Base-by-base conservation (phyloP, 2,113 vertebrate genomes). In the Uria lomvia region DNA sequence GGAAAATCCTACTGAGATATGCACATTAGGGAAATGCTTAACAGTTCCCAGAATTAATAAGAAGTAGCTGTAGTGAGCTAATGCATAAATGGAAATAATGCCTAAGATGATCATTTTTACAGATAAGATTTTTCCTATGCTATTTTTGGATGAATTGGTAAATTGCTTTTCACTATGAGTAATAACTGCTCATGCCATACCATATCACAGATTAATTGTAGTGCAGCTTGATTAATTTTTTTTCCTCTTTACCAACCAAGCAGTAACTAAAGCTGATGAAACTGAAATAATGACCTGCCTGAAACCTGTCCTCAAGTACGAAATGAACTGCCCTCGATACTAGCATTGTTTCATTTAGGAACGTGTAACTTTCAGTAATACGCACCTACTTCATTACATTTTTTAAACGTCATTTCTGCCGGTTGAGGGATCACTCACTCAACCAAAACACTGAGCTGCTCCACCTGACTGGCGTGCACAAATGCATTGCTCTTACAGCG, bases 71-170 rank as follows among this genome's bases (percentile, higher is more conserved):
- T 59, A 82, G 74, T 79, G 84, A 92, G 84, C 60, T 92, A 95
- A 76, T 65, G 50, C 34, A 1, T 79, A 96, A 90, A 95, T 92
- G 91, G 86, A 95, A 94, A 92, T 87, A 97, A 92, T 55, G 87
- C 11, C 0, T 32, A 82, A 85, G 89, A 95, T 40, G 59, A 94
- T 94, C 1, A 72, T 70, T 96, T 90, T 88, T 90, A 88, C 58
- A 95, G 96, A 95, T 96, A 95, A 92, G 73, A 87, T 92, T 95
- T 95, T 91, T 88, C 74, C 73, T 85, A 11, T 66, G 77, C 94
- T 96, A 96, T 96, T 97, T 96, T 97, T 88, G 92, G 87, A 85
- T 79, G 66, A 92, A 91, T 87, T 96, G 87, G 95, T 91, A 95
- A 96, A 96, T 96, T 91, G 81, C 91, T 96, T 95, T 96, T 92